phyloP scores from a whole-genome alignment of 2,888 invertebrate genomes.

The Dione vanillae region DNA sequence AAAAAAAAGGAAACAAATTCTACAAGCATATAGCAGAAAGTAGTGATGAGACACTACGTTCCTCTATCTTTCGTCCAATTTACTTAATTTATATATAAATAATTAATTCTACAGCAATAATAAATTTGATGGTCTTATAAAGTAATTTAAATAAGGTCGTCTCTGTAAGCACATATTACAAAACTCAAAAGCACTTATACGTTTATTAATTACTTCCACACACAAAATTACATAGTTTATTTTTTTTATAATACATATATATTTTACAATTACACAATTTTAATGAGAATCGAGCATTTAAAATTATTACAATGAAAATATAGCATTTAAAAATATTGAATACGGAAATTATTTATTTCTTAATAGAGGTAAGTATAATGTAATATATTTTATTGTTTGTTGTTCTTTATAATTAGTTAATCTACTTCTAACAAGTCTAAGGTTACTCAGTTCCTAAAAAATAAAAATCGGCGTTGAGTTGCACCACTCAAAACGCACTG shows the following conservation, averaged over 20 bases:
- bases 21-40: no score
- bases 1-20: no score
- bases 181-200: conserved; percentile 9
- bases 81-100: no score
- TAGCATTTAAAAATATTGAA: conserved; percentile 5
- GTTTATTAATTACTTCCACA: conserved; percentile 10
- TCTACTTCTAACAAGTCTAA: not conserved
- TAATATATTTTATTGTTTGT: not conserved
- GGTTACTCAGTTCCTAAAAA: no score
- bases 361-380: not conserved
- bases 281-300: not conserved
- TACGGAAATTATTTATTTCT: conserved; percentile 8
- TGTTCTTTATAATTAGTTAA: not conserved
- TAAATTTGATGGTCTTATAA: conserved; percentile 10
- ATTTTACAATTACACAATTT: not conserved
- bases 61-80: no score
- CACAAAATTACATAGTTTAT: conserved; percentile 2
- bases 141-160: conserved; percentile 7
- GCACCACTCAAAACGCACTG: no score
- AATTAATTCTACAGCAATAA: not conserved
- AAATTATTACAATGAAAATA: conserved; percentile 17
- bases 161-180: conserved; percentile 7
- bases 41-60: no score
- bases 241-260: not conserved
- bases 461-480: no score